Conservation (phyloP, 2,888 invertebrate species). For the Brachylomia viminalis region DNA sequence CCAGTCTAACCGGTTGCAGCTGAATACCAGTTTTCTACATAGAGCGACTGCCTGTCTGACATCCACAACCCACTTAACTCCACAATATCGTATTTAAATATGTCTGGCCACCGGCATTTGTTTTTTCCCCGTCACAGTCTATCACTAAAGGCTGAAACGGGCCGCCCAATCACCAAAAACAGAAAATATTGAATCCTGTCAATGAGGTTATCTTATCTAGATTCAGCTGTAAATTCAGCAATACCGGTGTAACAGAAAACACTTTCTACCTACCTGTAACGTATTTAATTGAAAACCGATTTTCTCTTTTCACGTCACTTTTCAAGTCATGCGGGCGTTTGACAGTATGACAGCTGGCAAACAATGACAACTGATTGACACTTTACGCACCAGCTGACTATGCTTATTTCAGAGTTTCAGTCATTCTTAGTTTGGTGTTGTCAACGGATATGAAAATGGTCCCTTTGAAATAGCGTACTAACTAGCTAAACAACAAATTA, state of each 20-base stretch:
- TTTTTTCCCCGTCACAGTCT: too few species aligned
- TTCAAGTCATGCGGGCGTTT: slow-evolving; percentile 38
- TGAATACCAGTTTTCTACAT: too few species aligned
- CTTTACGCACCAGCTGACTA: slow-evolving; percentile 5
- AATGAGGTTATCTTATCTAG: neutral
- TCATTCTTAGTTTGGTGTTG: neutral
- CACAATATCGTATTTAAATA: too few species aligned
- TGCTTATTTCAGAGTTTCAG: slow-evolving; percentile 11
- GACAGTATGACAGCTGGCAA: slow-evolving; percentile 32
- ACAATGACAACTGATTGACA: slow-evolving; percentile 23
- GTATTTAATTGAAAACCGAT: slow-evolving; percentile 25
- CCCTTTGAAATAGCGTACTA: too few species aligned
- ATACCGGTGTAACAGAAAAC: neutral
- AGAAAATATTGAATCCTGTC: too few species aligned
- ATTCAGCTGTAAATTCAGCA: neutral
- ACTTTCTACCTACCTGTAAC: slow-evolving; percentile 34
- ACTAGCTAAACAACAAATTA: too few species aligned
- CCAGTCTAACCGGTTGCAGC: too few species aligned
- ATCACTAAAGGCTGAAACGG: too few species aligned
- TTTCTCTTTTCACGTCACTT: slow-evolving; percentile 48
- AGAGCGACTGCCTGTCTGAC: too few species aligned
- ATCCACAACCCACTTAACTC: too few species aligned
- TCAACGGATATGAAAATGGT: neutral
- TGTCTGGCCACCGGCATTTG: too few species aligned
- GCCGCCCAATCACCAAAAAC: too few species aligned